A percentile compares a stretch with the other conserved stretches of the same genome.
phyloP scores from a whole-genome alignment of 2,797 vertebrate genomes.

The Schizopygopsis pylzovi region DNA sequence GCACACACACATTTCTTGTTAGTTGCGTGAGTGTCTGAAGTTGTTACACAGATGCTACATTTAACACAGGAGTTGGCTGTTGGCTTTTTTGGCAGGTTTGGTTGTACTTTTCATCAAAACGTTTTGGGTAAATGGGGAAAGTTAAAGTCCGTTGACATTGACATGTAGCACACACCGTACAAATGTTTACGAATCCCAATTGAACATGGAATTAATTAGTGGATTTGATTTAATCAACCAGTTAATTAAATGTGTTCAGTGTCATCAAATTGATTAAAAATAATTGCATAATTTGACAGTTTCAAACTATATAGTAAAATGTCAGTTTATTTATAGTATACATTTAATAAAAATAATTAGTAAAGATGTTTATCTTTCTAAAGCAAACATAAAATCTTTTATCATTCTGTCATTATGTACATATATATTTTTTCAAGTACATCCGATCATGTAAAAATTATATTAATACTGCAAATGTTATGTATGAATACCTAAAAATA shows the following conservation, averaged over 20 bases:
- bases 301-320: not conserved
- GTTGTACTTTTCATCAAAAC: too few relatives aligned
- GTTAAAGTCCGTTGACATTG: too few relatives aligned
- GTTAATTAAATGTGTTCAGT: not conserved
- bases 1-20: not conserved
- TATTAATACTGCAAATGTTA: not conserved
- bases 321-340: not conserved
- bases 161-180: not conserved
- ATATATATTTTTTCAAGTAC: too few relatives aligned
- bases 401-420: not conserved
- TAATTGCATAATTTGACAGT: not conserved
- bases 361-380: not conserved
- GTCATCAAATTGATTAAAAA: not conserved
- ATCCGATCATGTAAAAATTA: not conserved
- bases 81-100: too few relatives aligned
- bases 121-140: too few relatives aligned
- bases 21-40: not conserved
- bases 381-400: not conserved
- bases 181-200: not conserved
- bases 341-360: not conserved
- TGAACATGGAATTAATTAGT: not conserved
- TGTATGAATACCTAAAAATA: not conserved
- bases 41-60: not conserved
- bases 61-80: not conserved
- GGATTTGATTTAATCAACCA: not conserved